Evolutionary conservation across 2,888 invertebrate genomes (phyloP), one percentile per base, ranked within the genome.

Genomic region (Galerucella pusilla): DNA sequence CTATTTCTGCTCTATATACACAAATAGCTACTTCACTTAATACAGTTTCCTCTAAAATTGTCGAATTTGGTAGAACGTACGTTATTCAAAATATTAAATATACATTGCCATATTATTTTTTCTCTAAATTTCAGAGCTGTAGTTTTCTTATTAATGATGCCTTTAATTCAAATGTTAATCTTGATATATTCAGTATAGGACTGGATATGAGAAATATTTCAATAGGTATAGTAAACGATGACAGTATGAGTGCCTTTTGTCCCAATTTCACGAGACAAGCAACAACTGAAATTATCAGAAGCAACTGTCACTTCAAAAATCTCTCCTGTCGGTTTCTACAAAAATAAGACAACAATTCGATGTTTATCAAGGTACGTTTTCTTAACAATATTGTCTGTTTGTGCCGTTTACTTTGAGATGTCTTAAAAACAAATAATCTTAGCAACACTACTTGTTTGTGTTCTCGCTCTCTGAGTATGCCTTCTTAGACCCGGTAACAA

Each of bases 121-220:
- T 35, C 42, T 49, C 42, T 49, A 35, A 28, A 35, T 88, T 88
- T 9, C 88, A 96, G 95, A 7, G 94, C 95, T 45, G 88, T 96
- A 49, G 87, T 93, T 77, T 97, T 97, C 86, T 92, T 95, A 78
- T 88, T 96, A 74, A 80, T 95, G 74, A 93, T 97, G 83, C 97
- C 97, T 12, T 88, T 96, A 25, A 88, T 96, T 46, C 93, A 96
- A 90, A 90, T 94, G 76, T 89, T 92, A 57, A 90, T 94, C 42
- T 96, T 97, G 87, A 94, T 96, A 87, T 86, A 93, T 72, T 93
- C 96, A 42, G 20, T 20, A 91, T 96, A 72, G 96, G 96, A 0
- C 91, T 91, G 70, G 94, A 96, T 81, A 94, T 95, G 0, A 89
- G 89, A 65, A 91, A 92, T 74, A 88, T 97, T 0, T 89, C 90